A percentile compares a stretch with the other conserved stretches of the same genome.
Evolutionary conservation across 2,888 invertebrate species (phyloP).

Genomic region (Drosophila mimica): DNA sequence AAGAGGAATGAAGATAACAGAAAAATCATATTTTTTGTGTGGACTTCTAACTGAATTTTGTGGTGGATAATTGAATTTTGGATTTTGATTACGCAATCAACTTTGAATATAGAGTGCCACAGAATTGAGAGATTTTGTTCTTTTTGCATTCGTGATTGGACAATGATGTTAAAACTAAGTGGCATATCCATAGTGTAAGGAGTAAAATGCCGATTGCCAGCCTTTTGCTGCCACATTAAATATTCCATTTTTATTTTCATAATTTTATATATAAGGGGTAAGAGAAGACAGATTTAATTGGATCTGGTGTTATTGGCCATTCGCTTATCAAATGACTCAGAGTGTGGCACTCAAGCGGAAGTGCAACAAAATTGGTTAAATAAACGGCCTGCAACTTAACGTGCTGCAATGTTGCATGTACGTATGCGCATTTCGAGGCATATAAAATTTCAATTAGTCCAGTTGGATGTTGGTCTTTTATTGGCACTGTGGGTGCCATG

Average conservation of each 20-base stretch:
- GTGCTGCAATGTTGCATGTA: not conserved
- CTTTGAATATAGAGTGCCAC: not conserved
- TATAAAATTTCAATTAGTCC: constrained; percentile 69
- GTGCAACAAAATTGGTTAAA: not conserved
- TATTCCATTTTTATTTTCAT: not conserved
- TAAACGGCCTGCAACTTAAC: not conserved
- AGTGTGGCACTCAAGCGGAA: not conserved
- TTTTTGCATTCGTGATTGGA: no score
- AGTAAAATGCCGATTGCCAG: no score
- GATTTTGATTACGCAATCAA: not conserved
- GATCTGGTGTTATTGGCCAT: not conserved
- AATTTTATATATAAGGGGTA: not conserved
- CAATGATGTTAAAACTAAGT: not conserved
- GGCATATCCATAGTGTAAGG: not conserved
- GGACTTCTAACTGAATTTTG: not conserved
- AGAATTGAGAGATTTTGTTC: not conserved
- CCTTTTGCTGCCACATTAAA: not conserved
- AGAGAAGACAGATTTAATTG: not conserved
- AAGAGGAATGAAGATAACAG: not conserved
- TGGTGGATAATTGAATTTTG: not conserved
- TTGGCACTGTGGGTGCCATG: constrained; percentile 4
- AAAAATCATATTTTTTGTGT: not conserved
- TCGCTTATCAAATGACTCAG: not conserved
- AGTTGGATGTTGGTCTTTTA: constrained; percentile 16
- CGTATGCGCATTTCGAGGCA: not conserved